Percentiles rank a stretch among this genome's conserved stretches.
These are phyloP conservation scores for Bettongia penicillata DNA, from an alignment of 2,113 vertebrate species.

Conservation along the genomic window DNA sequence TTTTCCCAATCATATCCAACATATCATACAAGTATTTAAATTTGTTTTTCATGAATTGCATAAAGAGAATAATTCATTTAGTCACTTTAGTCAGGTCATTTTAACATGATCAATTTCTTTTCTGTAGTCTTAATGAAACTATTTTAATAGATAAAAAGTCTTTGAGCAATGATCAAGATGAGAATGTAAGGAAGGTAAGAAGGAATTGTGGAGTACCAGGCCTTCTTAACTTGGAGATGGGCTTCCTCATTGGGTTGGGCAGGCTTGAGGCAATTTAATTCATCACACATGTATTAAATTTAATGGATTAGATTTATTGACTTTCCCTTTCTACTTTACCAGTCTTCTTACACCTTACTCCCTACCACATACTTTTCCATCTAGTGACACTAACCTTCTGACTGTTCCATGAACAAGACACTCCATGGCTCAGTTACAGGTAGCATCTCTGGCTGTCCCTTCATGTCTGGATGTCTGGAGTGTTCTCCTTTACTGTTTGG, in stretches of 20 bases:
- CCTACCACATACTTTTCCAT: not conserved
- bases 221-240: not conserved
- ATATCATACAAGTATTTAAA: slow-evolving; percentile 16
- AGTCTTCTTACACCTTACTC: not conserved
- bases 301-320: not conserved
- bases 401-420: not conserved
- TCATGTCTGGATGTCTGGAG: not conserved
- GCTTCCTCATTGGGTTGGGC: not conserved
- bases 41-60: not conserved
- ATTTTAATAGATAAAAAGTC: not conserved
- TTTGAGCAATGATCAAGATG: not conserved
- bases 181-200: not conserved
- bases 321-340: not conserved
- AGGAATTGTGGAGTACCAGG: not conserved
- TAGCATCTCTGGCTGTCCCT: not conserved
- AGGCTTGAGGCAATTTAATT: not conserved
- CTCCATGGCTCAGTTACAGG: not conserved
- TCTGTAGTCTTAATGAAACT: slow-evolving; percentile 13
- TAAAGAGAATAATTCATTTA: not conserved
- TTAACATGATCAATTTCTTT: not conserved
- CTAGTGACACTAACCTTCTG: not conserved
- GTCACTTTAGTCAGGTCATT: slow-evolving; percentile 20
- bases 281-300: not conserved
- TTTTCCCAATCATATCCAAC: slow-evolving; percentile 41
- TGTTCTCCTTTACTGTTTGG: not conserved